Percentiles rank a stretch among this genome's conserved stretches.
Conservation (phyloP, 1,140 invertebrate genomes). For the Neuroterus valhalla region DNA sequence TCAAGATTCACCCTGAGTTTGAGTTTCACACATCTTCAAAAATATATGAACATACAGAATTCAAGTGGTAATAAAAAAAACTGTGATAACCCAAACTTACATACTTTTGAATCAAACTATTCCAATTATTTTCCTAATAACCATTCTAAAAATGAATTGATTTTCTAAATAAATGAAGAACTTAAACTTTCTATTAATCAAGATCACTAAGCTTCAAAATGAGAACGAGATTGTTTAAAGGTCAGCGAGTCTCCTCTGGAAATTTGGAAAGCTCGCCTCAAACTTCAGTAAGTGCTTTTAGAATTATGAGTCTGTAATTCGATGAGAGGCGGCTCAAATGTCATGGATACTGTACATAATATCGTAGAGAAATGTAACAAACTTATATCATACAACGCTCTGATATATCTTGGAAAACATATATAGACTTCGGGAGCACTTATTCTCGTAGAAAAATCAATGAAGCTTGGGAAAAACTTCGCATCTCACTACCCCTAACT, state of each 20-base stretch:
- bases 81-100: no score
- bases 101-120: no score
- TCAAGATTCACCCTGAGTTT: no score
- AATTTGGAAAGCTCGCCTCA: neutral
- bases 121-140: no score
- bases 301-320: neutral
- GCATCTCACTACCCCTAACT: constrained; percentile 15
- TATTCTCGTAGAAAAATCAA: neutral
- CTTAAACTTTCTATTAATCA: no score
- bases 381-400: constrained; percentile 13
- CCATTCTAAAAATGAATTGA: no score
- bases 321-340: constrained; percentile 24
- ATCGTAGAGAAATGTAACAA: constrained; percentile 22
- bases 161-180: no score
- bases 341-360: constrained; percentile 30
- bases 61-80: no score
- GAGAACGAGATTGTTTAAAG: neutral
- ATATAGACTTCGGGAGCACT: neutral
- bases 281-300: constrained; percentile 12
- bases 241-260: constrained; percentile 3
- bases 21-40: neutral
- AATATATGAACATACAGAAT: neutral
- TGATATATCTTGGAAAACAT: neutral
- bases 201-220: no score
- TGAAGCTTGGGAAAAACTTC: constrained; percentile 28